Evolutionary conservation across 2,888 invertebrate genomes (phyloP), one percentile per base, ranked within the genome.

Genomic region (Elegia similella): DNA sequence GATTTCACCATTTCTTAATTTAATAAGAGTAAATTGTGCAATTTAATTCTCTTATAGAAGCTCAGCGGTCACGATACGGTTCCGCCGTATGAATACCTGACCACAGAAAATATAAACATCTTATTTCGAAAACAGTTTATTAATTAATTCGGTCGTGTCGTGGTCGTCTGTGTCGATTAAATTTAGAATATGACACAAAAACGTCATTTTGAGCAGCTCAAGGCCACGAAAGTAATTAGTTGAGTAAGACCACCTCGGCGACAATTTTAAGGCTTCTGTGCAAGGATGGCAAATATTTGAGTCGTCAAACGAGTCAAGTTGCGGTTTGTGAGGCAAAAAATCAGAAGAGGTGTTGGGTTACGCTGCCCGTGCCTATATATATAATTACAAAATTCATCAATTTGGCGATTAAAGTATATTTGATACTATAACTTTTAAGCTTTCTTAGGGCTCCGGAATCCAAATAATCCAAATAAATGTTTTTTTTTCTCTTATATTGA

Each of bases 181-280:
- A 64, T 70, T 73, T 75, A 72, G 73, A 73, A 67, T 15, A 46
- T 46, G 16, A 12, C 46, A 46, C 16, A 46, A 17, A 17, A 73
- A 67, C 58, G 38, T 38, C 38, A 38, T 38, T 10, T 38, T 64
- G 62, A 63, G 70, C 66, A 68, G 65, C 62, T 59, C 76, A 79
- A 82, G 84, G 83, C 72, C 75, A 74, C 67, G 80, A 83, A 82
- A 82, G 81, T 84, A 78, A 82, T 82, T 81, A 79, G 70, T 65
- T 62, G 57, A 61, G 64, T 62, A 63, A 69, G 82, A 82, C 82
- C 84, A 82, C 86, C 86, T 80, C 75, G 81, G 67, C 67, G 76
- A 73, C 70, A 75, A 66, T 73, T 77, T 73, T 78, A 81, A 73
- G 86, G 87, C 78, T 87, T 88, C 86, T 56, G 58, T 56, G 58